A percentile compares a stretch with the other conserved stretches of the same genome.
phyloP scores from a whole-genome alignment of 2,797 vertebrate genomes.

The Sebastes ruberrimus region DNA sequence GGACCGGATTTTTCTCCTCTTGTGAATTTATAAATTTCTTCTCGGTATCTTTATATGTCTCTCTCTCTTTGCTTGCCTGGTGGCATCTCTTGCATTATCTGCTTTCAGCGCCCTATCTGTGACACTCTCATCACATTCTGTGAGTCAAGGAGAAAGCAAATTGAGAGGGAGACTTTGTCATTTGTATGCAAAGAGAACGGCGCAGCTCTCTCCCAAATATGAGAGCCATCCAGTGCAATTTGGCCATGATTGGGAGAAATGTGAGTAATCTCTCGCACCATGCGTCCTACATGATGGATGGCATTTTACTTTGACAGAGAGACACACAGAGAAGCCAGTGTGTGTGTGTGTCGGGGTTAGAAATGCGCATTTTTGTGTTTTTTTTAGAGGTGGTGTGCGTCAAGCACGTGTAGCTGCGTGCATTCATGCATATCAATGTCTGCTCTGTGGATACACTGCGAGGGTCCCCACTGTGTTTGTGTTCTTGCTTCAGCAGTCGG shows the following conservation, averaged over 20 bases:
- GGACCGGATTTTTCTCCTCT: background rate
- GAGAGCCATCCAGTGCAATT: conserved; percentile 64
- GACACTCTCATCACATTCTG: conserved; percentile 28
- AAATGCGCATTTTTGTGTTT: conserved; percentile 25
- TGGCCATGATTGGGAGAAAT: conserved; percentile 58
- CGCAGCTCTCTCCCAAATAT: conserved; percentile 48
- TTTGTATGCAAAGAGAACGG: conserved; percentile 58
- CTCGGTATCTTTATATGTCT: background rate
- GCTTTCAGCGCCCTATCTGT: background rate
- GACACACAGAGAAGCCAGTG: conserved; percentile 13
- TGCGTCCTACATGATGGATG: conserved; percentile 62
- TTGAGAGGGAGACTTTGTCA: conserved; percentile 34
- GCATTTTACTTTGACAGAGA: conserved; percentile 36
- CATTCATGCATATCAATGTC: conserved; percentile 58
- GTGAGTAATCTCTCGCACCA: conserved; percentile 57
- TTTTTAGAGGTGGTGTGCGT: conserved; percentile 21
- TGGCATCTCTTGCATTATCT: conserved; percentile 1
- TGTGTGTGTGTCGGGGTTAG: background rate
- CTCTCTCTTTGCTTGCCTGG: background rate
- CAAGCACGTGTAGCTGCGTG: conserved; percentile 23
- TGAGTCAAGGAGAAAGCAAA: conserved; percentile 56
- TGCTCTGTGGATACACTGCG: conserved; percentile 40
- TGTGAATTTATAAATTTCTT: background rate
- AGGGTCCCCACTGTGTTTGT: conserved; percentile 56
- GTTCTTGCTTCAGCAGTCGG: conserved; percentile 52